These are phyloP conservation scores for Euclidia mi DNA, from an alignment of 2,888 invertebrate species.

Conservation along the genomic window DNA sequence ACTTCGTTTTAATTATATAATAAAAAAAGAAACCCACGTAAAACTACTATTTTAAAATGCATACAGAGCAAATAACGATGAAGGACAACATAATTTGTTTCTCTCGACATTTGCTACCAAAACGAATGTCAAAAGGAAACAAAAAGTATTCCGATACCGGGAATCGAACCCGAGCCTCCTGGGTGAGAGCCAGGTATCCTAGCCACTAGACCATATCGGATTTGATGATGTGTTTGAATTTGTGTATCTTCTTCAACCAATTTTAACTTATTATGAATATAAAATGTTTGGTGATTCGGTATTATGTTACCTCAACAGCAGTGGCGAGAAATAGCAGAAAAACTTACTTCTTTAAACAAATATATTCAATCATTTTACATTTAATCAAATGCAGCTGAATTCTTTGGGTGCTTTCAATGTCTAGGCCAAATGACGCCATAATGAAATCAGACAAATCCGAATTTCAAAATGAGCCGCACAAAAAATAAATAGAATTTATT, in stretches of 20 bases:
- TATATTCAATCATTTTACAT: conserved; percentile 1
- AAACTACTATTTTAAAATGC: no score
- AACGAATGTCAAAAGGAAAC: conserved; percentile 1
- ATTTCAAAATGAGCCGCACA: conserved; percentile 36
- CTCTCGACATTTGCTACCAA: conserved; percentile 10
- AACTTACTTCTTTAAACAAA: no score
- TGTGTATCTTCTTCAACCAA: not conserved
- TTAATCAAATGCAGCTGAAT: conserved; percentile 3
- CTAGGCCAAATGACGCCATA: conserved; percentile 16
- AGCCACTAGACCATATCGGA: conserved; percentile 91
- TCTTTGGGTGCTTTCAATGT: conserved; percentile 2
- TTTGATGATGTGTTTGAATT: accelerated
- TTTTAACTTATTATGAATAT: no score
- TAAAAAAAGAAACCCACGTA: no score
- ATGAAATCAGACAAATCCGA: conserved; percentile 39
- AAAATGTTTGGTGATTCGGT: no score
- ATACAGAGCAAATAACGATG: no score
- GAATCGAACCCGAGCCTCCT: conserved; percentile 91
- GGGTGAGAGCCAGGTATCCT: conserved; percentile 93
- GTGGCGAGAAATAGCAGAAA: no score
- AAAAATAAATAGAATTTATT: conserved; percentile 58
- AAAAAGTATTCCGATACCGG: conserved; percentile 75
- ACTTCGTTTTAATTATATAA: not conserved
- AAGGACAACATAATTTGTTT: conserved; percentile 8
- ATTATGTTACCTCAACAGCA: no score